phyloP scores from a whole-genome alignment of 2,113 vertebrate genomes.

The Scalopus aquaticus region DNA sequence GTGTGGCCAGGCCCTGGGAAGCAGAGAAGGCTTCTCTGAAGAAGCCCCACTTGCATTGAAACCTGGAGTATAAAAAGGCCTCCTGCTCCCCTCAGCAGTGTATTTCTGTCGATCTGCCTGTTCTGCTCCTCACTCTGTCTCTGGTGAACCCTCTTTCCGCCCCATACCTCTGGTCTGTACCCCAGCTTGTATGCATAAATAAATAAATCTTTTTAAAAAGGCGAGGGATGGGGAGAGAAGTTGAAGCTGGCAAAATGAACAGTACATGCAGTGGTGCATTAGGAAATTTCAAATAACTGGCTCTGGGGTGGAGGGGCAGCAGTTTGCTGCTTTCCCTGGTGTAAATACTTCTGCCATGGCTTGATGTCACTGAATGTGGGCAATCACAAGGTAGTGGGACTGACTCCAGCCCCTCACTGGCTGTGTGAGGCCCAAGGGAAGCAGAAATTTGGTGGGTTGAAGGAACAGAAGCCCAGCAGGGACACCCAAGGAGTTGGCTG shows the following conservation, averaged over 20 bases:
- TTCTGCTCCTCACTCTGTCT: too few species aligned
- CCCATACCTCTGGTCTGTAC: too few species aligned
- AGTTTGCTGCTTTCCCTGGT: not conserved
- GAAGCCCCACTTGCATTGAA: not conserved
- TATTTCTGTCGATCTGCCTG: too few species aligned
- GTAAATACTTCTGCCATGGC: not conserved
- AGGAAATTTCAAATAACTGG: too few species aligned
- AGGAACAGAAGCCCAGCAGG: not conserved
- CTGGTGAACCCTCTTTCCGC: too few species aligned
- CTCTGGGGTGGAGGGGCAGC: not conserved
- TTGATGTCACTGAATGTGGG: not conserved
- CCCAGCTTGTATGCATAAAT: too few species aligned
- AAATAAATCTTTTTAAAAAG: too few species aligned
- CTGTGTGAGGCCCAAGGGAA: not conserved
- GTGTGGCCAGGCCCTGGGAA: not conserved
- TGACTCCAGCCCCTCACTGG: not conserved
- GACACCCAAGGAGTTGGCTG: not conserved
- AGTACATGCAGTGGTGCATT: rapidly evolving
- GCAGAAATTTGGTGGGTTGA: not conserved
- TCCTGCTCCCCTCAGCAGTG: too few species aligned
- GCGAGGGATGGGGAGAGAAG: too few species aligned
- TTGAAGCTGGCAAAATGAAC: not conserved
- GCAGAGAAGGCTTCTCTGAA: not conserved
- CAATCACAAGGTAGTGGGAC: not conserved
- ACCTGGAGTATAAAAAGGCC: not conserved